These are phyloP conservation scores for Standfussiana lucernea DNA, from an alignment of 2,888 invertebrate genomes.

Conservation along the genomic window DNA sequence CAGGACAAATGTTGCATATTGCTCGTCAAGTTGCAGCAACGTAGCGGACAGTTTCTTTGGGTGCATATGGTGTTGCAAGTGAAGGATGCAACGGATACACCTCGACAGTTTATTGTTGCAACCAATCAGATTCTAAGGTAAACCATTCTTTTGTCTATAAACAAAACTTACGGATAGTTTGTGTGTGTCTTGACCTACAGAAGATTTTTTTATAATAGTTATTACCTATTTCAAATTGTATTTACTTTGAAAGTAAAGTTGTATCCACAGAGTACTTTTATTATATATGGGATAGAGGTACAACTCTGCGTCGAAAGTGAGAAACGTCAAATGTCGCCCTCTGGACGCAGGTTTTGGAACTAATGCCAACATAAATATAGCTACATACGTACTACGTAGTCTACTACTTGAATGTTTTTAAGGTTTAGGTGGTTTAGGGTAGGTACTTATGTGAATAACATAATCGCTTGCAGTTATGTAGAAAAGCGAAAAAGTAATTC, in stretches of 20 bases:
- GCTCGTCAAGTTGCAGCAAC: constrained; percentile 96
- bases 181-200: neutral
- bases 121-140: constrained; percentile 99
- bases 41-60: constrained; percentile 97
- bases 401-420: too few species aligned
- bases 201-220: neutral
- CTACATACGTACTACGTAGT: too few species aligned
- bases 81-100: constrained; percentile 96
- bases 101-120: constrained; percentile 98
- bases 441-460: too few species aligned
- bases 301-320: too few species aligned
- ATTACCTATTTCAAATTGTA: neutral
- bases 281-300: too few species aligned
- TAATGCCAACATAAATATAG: too few species aligned
- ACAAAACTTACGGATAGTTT: neutral
- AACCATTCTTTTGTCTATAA: neutral
- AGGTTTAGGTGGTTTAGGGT: too few species aligned
- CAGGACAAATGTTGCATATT: constrained; percentile 99
- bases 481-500: too few species aligned
- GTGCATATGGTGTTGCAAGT: constrained; percentile 98
- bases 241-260: neutral
- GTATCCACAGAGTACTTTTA: too few species aligned
- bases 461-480: too few species aligned
- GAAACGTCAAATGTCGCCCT: too few species aligned
- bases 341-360: too few species aligned